These are phyloP conservation scores for Drosophila serrata DNA, from an alignment of 1,140 invertebrate species.

Conservation along the genomic window DNA sequence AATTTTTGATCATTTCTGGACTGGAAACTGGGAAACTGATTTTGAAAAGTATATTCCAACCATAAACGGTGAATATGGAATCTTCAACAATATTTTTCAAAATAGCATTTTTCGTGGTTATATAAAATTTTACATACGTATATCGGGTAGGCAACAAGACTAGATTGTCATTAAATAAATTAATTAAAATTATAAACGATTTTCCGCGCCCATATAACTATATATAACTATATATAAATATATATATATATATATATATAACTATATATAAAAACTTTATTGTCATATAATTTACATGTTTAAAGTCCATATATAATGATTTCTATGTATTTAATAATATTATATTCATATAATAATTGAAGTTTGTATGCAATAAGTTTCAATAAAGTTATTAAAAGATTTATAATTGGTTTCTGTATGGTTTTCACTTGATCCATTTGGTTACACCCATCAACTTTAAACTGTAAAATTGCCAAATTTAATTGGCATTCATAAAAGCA, in stretches of 20 bases:
- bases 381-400: not conserved
- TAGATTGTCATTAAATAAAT: not conserved
- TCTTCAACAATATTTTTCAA: constrained; percentile 8
- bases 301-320: not conserved
- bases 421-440: not conserved
- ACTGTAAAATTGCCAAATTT: not conserved
- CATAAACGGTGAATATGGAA: constrained; percentile 41
- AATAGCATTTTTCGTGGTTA: constrained; percentile 4
- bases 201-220: not conserved
- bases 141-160: constrained; percentile 6
- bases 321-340: not conserved
- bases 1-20: constrained; percentile 49
- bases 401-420: not conserved
- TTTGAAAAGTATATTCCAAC: constrained; percentile 27
- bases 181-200: not conserved
- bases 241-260: too few relatives aligned
- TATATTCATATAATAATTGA: not conserved
- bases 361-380: not conserved
- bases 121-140: constrained; percentile 22
- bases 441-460: not conserved
- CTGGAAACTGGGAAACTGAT: constrained; percentile 30
- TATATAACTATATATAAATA: too few relatives aligned
- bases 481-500: not conserved
- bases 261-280: too few relatives aligned
- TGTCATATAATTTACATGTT: not conserved